These are phyloP conservation scores for Oligia strigilis DNA, from an alignment of 2,888 invertebrate species.

Conservation along the genomic window DNA sequence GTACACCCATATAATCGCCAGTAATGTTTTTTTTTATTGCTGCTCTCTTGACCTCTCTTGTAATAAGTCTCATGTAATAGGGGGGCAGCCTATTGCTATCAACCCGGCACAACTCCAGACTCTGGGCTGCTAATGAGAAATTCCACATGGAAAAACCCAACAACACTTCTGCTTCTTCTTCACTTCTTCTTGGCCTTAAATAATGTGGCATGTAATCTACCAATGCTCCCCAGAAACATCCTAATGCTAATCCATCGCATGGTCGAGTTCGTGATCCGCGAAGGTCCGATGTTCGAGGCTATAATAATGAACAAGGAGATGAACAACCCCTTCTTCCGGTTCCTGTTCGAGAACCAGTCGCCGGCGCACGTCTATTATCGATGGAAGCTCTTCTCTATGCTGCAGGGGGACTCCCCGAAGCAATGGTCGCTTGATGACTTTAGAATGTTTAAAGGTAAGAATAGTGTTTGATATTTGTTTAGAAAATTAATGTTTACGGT, in stretches of 20 bases:
- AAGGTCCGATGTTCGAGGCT: constrained; percentile 99
- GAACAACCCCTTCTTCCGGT: constrained; percentile 98
- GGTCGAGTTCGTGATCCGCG: constrained; percentile 99
- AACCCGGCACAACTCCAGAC: too few species aligned
- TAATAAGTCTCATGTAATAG: too few species aligned
- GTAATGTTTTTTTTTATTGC: too few species aligned
- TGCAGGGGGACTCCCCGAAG: constrained; percentile 98
- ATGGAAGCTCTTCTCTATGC: constrained; percentile 99
- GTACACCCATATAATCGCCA: too few species aligned
- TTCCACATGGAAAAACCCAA: too few species aligned
- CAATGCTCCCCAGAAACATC: constrained; percentile 91
- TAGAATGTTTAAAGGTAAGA: constrained; percentile 98
- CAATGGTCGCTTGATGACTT: constrained; percentile 98
- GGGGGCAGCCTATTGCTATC: too few species aligned
- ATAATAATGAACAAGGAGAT: constrained; percentile 99
- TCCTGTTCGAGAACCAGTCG: constrained; percentile 99
- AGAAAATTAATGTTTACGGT: too few species aligned
- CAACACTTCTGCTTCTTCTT: not conserved
- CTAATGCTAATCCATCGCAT: constrained; percentile 99
- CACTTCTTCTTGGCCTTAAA: not conserved
- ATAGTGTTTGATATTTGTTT: not conserved
- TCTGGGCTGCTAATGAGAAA: too few species aligned
- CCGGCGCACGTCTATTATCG: constrained; percentile 99
- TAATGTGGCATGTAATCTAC: not conserved
- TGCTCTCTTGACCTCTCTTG: too few species aligned